Conservation (phyloP, 2,888 invertebrate species). For the Aphrophora alni region DNA sequence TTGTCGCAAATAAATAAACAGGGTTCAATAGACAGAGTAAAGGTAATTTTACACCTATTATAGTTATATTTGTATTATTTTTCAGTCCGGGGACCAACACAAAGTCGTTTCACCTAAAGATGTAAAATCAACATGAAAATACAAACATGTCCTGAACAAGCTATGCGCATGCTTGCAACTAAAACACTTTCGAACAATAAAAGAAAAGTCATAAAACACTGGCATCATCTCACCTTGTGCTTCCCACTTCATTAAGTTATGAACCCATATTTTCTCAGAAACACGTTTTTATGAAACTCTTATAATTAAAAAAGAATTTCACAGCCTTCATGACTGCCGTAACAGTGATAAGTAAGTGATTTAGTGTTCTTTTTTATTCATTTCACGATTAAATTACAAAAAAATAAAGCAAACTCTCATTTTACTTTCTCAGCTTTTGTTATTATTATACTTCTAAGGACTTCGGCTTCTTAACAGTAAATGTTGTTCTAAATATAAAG, state of each 20-base stretch:
- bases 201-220: background rate
- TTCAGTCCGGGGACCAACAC: too few species aligned
- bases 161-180: background rate
- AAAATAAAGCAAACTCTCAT: background rate
- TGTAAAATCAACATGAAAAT: too few species aligned
- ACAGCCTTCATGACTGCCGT: background rate
- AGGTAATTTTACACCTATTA: too few species aligned
- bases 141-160: too few species aligned
- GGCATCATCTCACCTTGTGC: background rate
- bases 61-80: too few species aligned
- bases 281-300: slow-evolving; percentile 3
- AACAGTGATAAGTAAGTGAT: background rate
- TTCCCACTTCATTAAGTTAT: background rate
- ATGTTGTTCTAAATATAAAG: too few species aligned
- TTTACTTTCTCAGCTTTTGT: background rate
- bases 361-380: background rate
- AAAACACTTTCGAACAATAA: background rate
- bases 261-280: background rate
- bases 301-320: slow-evolving; percentile 5
- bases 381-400: too few species aligned
- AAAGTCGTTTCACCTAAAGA: too few species aligned
- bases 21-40: too few species aligned
- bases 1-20: too few species aligned
- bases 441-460: too few species aligned
- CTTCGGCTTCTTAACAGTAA: too few species aligned